These are phyloP conservation scores for Sapajus apella DNA, from an alignment of 2,113 vertebrate species.

Conservation along the genomic window DNA sequence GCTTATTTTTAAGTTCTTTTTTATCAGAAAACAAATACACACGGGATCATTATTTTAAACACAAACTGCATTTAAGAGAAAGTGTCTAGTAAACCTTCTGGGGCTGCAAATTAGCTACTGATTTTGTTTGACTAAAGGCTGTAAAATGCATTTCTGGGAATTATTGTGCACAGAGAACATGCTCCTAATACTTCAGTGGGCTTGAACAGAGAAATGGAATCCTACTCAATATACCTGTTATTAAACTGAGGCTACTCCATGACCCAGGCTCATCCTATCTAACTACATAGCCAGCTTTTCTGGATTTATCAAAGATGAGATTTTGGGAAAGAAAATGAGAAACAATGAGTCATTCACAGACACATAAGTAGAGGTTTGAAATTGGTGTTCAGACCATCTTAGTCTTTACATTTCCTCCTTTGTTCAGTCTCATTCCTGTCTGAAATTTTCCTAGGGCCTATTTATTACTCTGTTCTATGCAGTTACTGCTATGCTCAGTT, in stretches of 20 bases:
- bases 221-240: neutral
- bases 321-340: constrained; percentile 43
- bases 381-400: constrained; percentile 10
- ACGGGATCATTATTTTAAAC: constrained; percentile 58
- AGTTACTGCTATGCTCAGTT: neutral
- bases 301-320: constrained; percentile 30
- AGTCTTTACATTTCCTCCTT: neutral
- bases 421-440: neutral
- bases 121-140: constrained; percentile 43
- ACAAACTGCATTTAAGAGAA: constrained; percentile 44
- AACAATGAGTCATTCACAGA: constrained; percentile 59
- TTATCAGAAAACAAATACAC: constrained; percentile 61
- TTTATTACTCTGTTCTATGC: neutral
- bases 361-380: constrained; percentile 51
- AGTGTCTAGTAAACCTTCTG: constrained; percentile 36
- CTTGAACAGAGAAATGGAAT: neutral
- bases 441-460: neutral
- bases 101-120: constrained; percentile 56
- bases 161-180: neutral
- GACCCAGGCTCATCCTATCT: neutral
- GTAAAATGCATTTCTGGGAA: constrained; percentile 46
- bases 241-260: neutral
- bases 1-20: constrained; percentile 50
- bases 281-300: neutral
- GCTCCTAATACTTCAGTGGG: neutral